phyloP scores from a whole-genome alignment of 1,140 invertebrate species.

The Orussus abietinus region DNA sequence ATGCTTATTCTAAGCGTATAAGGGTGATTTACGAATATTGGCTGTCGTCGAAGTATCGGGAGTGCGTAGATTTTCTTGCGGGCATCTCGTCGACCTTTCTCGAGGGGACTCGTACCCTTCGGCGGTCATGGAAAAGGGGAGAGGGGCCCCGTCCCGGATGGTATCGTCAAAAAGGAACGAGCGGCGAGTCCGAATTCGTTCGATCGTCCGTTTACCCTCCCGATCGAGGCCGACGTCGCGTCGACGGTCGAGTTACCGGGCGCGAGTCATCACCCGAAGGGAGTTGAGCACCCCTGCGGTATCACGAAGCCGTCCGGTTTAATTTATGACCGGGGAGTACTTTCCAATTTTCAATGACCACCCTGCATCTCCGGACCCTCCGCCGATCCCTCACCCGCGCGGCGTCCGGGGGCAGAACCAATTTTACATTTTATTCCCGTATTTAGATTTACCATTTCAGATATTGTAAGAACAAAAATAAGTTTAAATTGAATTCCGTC shows the following conservation, averaged over 20 bases:
- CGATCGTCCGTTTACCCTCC: slow-evolving; percentile 8
- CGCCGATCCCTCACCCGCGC: neutral
- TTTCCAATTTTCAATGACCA: slow-evolving; percentile 44
- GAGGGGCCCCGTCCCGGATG: slow-evolving; percentile 10
- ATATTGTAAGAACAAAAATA: slow-evolving; percentile 47
- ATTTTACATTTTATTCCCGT: slow-evolving; percentile 47
- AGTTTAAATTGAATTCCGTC: slow-evolving; percentile 45
- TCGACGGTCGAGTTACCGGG: slow-evolving; percentile 3
- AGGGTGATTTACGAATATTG: slow-evolving; percentile 55
- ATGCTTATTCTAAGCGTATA: slow-evolving; percentile 52
- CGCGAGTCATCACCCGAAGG: neutral
- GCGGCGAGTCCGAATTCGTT: slow-evolving; percentile 4
- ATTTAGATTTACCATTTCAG: slow-evolving; percentile 44
- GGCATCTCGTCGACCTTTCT: slow-evolving; percentile 29
- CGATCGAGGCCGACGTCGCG: slow-evolving; percentile 10
- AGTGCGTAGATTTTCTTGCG: slow-evolving; percentile 12
- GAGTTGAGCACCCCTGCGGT: slow-evolving; percentile 19
- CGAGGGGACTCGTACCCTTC: too few relatives aligned
- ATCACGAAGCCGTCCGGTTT: slow-evolving; percentile 24
- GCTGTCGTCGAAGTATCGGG: slow-evolving; percentile 38
- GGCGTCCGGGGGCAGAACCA: slow-evolving; percentile 21
- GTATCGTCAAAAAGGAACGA: slow-evolving; percentile 5
- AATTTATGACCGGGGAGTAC: slow-evolving; percentile 35
- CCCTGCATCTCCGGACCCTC: slow-evolving; percentile 23
- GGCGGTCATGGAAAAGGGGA: slow-evolving; percentile 5